Base-by-base conservation (phyloP, 2,888 invertebrate species). In the Creontiades dilutus region DNA sequence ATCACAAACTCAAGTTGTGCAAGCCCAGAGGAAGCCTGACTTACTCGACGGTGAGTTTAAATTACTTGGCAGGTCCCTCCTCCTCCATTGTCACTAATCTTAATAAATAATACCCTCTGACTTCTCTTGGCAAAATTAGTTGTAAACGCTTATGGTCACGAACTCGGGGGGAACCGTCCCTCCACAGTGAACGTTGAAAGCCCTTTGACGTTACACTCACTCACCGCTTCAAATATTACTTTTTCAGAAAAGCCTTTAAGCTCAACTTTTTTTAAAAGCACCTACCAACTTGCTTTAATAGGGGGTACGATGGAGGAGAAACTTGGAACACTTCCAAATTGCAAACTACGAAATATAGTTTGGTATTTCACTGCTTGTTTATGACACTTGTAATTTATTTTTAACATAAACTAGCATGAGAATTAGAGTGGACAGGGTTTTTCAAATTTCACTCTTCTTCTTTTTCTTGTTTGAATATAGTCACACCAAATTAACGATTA, bases 51-150 rank as follows among this genome's bases (percentile, higher is more conserved):
- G 48, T 82, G 82, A 52, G 82, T 48, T 48, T 55, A 82, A 82
- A 82, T 82, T 82, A 82, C 82, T 82, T 82, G 82, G 82, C 82
- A 82, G 82, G 52, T 82, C 52, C 23, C 52, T 55, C 82, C 14
- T 52, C 27, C 27, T 13, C 52, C 13, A 82, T 55, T 82, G 48
- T 48, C 47, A 52, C 48, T 82, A 82, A 82, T 82, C 52, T 48
- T 82, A 46, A 82, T 82, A 52, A 52, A 52, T 48, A 82, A 82
- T 48, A 48, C 48, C 47, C 52, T 52, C 82, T 23, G 47, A 46
- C 13, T 48, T 23, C 82, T 48, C 52, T 52, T 23, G 46, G 82
- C 23, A 5, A 47, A 48, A 80, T 47, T 46, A 46, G 46, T 46
- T 80, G 37, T 16, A 48, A 80, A 80, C n/a, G 80, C 46, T 37